These are phyloP conservation scores for Resseliella maxima DNA, from an alignment of 2,888 invertebrate species.

Conservation along the genomic window DNA sequence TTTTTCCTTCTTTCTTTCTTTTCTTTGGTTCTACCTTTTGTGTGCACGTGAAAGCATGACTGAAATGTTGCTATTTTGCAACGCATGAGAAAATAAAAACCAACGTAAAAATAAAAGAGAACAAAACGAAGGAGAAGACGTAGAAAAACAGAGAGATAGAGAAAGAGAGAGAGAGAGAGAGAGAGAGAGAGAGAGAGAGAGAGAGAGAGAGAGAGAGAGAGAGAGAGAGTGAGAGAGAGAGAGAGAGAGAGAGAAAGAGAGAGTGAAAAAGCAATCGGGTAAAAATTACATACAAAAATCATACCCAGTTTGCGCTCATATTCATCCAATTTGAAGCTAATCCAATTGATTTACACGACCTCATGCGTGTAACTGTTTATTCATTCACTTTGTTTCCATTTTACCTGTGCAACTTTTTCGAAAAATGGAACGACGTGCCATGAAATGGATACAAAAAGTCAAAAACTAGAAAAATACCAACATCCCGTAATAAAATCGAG, in stretches of 20 bases:
- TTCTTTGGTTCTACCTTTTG: too few species aligned
- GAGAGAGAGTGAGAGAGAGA: too few species aligned
- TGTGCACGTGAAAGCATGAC: too few species aligned
- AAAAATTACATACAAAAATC: neutral
- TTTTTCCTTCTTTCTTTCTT: too few species aligned
- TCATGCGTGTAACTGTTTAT: constrained; percentile 33
- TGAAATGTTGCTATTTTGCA: too few species aligned
- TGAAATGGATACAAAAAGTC: constrained; percentile 22
- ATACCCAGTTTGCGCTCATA: neutral
- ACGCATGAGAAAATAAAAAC: neutral
- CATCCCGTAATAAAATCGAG: neutral
- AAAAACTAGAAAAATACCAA: neutral
- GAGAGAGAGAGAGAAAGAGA: too few species aligned
- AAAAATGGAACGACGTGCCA: neutral
- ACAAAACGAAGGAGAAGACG: neutral
- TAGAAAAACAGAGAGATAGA: too few species aligned
- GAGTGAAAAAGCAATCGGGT: neutral
- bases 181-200: too few species aligned
- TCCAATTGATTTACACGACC: constrained; percentile 44
- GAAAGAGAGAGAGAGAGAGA: too few species aligned
- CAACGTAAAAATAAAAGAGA: neutral
- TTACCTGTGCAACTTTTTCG: neutral
- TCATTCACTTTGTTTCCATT: neutral
- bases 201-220: too few species aligned
- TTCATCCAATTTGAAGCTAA: constrained; percentile 42